These are phyloP conservation scores for Orthonevra nobilis DNA, from an alignment of 2,888 invertebrate genomes.

Conservation along the genomic window DNA sequence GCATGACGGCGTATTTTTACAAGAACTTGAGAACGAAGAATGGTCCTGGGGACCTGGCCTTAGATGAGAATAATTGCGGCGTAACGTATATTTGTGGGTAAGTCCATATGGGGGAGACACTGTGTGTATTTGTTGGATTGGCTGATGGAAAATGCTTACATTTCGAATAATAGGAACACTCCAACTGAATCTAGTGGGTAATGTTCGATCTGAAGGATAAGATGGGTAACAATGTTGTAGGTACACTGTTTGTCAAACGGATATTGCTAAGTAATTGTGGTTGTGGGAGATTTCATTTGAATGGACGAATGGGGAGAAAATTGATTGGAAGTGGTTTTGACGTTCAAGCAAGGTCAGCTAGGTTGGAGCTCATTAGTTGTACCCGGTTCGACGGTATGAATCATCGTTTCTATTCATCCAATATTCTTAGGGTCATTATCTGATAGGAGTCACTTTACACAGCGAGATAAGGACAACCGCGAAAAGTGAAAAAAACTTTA, in stretches of 20 bases:
- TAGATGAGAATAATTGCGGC: slow-evolving; percentile 7
- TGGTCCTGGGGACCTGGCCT: slow-evolving; percentile 26
- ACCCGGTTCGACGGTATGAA: no score
- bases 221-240: slow-evolving; percentile 20
- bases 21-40: slow-evolving; percentile 54
- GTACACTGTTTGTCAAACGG: slow-evolving; percentile 25
- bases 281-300: not conserved
- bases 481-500: no score
- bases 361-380: no score
- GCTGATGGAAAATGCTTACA: slow-evolving; percentile 59
- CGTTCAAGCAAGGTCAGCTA: slow-evolving; percentile 24
- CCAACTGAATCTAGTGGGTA: not conserved
- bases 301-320: not conserved
- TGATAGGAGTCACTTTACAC: no score
- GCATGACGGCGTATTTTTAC: slow-evolving; percentile 65
- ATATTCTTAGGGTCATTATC: no score
- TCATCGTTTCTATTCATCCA: no score
- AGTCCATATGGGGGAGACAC: slow-evolving; percentile 19
- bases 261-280: slow-evolving; percentile 9
- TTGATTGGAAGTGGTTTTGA: slow-evolving; percentile 10
- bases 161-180: slow-evolving; percentile 15
- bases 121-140: slow-evolving; percentile 29
- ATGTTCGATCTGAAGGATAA: slow-evolving; percentile 41
- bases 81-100: slow-evolving; percentile 41
- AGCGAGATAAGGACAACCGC: no score